Base-by-base conservation (phyloP, 2,888 invertebrate species). In the Brachyopa scutellaris region DNA sequence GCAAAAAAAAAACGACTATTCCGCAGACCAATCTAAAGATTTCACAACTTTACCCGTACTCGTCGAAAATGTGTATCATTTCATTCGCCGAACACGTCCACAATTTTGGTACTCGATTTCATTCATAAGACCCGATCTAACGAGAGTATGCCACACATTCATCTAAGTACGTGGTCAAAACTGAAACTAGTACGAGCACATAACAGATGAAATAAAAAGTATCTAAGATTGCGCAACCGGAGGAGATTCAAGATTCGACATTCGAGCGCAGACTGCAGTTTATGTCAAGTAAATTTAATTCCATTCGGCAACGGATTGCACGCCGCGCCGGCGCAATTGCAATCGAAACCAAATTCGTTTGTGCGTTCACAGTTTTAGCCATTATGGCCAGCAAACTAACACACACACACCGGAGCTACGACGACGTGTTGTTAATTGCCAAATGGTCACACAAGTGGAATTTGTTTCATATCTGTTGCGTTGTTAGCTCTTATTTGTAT, bases 181-280 rank as follows among this genome's bases (percentile, higher is more conserved):
- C 29, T 2, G 9, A 31, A 53, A 31, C 36, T 49, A 51, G 36
- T 9, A 36, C 11, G 15, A 55, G 23, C 4, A 19, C 7, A 31
- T 19, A 8, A 15, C n/a, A 1, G 4, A 15, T 3, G 15, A 38
- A 23, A 13, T 8, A 31, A 33, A 38, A 26, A 11, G n/a, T n/a
- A n/a, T n/a, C n/a, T n/a, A n/a, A n/a, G n/a, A 26, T 53, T 33
- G 21, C 51, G 42, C 61, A 69, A 57, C 7, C 36, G 23, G 13
- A 59, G 38, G 19, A 70, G 70, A 49, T 51, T 33, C n/a, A n/a
- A n/a, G n/a, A n/a, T n/a, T n/a, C n/a, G n/a, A n/a, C n/a, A n/a
- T n/a, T n/a, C 69, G 72, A 72, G 61, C 53, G 62, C 42, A 40
- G 53, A 62, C 62, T 53, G 62, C 62, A 45, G 36, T 72, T 61